Conservation (phyloP, 2,888 invertebrate genomes). For the Ischnus inquisitorius region DNA sequence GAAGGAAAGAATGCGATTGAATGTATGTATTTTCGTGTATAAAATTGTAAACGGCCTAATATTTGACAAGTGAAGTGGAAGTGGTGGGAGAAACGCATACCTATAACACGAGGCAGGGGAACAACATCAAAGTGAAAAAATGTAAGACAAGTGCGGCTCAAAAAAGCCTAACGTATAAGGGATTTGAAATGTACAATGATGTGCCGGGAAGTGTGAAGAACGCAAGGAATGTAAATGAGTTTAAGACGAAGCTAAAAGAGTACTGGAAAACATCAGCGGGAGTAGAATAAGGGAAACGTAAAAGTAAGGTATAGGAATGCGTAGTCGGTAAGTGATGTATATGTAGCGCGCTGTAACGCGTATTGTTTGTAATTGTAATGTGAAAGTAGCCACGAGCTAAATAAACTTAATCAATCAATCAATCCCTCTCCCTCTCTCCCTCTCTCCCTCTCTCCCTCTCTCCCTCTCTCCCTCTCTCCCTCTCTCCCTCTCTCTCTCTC, state of each 20-base stretch:
- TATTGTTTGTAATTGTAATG: too few relatives aligned
- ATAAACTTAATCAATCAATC: background rate
- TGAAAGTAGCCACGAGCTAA: background rate
- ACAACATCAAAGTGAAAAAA: background rate
- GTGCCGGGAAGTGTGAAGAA: background rate
- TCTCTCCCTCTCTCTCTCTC: background rate
- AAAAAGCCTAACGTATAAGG: conserved; percentile 10
- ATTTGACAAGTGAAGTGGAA: conserved; percentile 51
- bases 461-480: background rate
- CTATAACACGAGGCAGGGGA: conserved; percentile 12
- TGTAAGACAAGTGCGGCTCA: background rate
- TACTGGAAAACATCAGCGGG: background rate
- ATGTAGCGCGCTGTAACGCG: background rate
- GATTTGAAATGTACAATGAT: conserved; percentile 22
- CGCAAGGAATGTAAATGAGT: background rate
- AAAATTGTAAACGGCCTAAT: conserved; percentile 58
- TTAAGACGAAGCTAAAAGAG: background rate
- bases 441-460: background rate
- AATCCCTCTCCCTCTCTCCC: background rate
- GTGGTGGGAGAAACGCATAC: conserved; percentile 29
- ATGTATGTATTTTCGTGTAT: conserved; percentile 30
- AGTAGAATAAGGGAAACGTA: background rate
- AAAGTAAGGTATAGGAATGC: background rate
- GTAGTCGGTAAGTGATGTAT: background rate
- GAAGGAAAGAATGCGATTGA: conserved; percentile 10